Conservation (phyloP, 37 sponge, comb jelly and placozoan species). For the Geodia barretti region DNA sequence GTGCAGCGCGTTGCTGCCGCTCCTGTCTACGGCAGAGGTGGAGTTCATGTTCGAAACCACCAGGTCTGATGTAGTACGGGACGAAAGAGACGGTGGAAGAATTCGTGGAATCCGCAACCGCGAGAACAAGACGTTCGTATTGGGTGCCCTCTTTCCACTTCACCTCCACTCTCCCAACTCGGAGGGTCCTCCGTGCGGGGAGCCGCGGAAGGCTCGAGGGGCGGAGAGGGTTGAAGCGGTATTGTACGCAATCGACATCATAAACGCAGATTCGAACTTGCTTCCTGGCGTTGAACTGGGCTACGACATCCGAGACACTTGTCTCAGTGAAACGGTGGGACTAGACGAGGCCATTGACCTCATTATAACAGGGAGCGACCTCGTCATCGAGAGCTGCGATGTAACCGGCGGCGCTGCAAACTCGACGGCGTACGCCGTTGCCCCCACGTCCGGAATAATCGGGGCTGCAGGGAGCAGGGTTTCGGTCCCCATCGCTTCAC, state of each 20-base stretch:
- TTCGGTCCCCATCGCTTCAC: conserved; percentile 66
- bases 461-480: conserved; percentile 83
- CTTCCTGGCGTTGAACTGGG: conserved; percentile 69
- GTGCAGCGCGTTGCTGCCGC: too few relatives aligned
- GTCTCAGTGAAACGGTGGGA: conserved; percentile 71
- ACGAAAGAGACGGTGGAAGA: too few relatives aligned
- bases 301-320: conserved; percentile 91
- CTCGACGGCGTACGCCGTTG: too few relatives aligned
- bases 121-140: conserved; percentile 50
- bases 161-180: too few relatives aligned
- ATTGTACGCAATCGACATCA: conserved; percentile 71
- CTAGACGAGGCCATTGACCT: conserved; percentile 80
- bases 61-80: too few relatives aligned
- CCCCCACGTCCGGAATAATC: conserved; percentile 62
- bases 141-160: conserved; percentile 90
- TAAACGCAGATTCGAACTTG: conserved; percentile 64
- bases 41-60: too few relatives aligned
- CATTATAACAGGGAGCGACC: conserved; percentile 49
- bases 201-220: conserved; percentile 47
- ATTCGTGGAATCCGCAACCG: conserved; percentile 51
- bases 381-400: conserved; percentile 34
- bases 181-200: conserved; percentile 42
- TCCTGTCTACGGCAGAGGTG: too few relatives aligned
- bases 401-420: neutral
- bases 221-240: conserved; percentile 90